Conservation (phyloP, 2,113 vertebrate genomes). For the Engraulis encrasicolus region DNA sequence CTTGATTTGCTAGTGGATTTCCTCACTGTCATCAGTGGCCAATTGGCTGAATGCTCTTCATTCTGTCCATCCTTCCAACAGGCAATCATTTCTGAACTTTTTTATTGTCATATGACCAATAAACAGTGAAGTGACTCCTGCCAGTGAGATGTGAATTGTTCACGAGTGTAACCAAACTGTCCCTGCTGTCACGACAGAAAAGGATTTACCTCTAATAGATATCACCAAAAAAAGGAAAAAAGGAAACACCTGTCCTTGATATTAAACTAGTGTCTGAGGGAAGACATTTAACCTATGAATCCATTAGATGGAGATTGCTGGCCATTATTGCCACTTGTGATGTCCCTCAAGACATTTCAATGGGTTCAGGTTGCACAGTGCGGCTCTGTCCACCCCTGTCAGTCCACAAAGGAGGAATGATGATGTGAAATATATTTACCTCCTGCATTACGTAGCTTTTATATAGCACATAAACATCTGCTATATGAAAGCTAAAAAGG, state of each 20-base stretch:
- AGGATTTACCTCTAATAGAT: background rate
- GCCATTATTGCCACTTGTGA: background rate
- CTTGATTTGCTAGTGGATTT: background rate
- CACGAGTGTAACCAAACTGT: background rate
- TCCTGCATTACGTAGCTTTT: background rate
- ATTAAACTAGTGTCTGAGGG: background rate
- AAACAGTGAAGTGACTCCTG: background rate
- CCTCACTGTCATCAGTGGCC: background rate
- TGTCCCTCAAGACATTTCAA: background rate
- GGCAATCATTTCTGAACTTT: background rate
- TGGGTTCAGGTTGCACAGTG: background rate
- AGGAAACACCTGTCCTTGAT: background rate
- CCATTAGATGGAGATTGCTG: background rate
- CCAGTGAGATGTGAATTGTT: background rate
- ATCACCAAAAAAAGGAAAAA: background rate
- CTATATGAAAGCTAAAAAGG: background rate
- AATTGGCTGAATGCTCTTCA: background rate
- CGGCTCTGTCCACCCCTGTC: background rate
- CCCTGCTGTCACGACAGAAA: background rate
- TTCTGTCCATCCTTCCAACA: background rate
- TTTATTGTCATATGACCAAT: background rate
- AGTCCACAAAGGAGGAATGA: background rate
- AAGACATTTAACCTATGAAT: background rate
- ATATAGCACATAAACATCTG: background rate
- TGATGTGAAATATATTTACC: background rate